phyloP scores from a whole-genome alignment of 2,888 invertebrate genomes.

The Elegia similella region DNA sequence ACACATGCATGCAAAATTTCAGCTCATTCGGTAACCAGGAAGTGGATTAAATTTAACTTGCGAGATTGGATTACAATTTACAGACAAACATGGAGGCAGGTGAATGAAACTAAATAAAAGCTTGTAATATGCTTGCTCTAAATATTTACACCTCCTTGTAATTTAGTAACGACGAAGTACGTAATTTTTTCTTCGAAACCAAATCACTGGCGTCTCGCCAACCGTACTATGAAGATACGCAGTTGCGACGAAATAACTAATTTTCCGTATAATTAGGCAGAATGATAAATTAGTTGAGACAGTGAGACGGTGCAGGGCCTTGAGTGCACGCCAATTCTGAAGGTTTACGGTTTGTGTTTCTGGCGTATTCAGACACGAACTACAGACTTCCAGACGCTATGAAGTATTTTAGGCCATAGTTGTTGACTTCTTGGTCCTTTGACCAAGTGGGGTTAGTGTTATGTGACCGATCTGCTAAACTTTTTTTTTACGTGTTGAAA shows the following conservation, averaged over 20 bases:
- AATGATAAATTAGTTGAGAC: slow-evolving; percentile 2
- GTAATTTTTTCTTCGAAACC: neutral
- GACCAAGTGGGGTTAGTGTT: no score
- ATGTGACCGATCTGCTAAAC: no score
- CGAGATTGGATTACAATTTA: no score
- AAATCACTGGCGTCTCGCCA: neutral
- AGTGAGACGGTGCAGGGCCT: neutral
- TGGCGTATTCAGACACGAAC: neutral
- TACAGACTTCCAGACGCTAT: neutral
- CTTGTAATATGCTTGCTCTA: neutral
- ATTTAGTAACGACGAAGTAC: neutral
- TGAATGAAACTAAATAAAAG: no score
- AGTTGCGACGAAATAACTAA: neutral
- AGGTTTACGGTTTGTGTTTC: neutral
- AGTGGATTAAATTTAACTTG: no score
- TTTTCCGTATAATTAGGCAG: slow-evolving; percentile 7
- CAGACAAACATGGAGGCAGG: no score
- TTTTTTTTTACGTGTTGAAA: no score
- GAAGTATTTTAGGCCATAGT: no score
- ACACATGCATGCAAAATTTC: no score
- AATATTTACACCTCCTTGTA: neutral
- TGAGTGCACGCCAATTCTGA: neutral
- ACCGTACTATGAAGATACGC: slow-evolving; percentile 7
- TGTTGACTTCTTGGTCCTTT: no score
- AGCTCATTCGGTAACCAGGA: no score